phyloP scores from a whole-genome alignment of 2,888 invertebrate species.

The Stenchaetothrips biformis region DNA sequence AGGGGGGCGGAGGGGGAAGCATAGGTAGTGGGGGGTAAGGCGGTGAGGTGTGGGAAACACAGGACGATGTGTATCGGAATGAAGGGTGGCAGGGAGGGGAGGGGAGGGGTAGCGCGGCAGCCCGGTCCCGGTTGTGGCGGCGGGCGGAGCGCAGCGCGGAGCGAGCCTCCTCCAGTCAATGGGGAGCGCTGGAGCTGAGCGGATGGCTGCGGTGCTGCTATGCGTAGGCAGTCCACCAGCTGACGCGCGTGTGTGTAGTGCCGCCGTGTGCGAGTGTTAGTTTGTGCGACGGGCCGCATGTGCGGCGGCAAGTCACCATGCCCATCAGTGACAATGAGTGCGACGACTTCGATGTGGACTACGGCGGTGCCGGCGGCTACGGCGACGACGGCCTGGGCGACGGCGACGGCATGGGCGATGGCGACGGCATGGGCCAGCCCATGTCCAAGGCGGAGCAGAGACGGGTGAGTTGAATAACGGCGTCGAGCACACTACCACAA shows the following conservation, averaged over 20 bases:
- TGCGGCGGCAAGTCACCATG: not conserved
- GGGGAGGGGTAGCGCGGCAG: not conserved
- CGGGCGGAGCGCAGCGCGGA: too few relatives aligned
- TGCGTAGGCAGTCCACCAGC: not conserved
- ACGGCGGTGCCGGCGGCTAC: not conserved
- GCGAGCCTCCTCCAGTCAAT: not conserved
- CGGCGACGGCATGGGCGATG: not conserved
- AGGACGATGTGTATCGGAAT: conserved; percentile 17
- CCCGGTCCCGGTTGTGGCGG: not conserved
- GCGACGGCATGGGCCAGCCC: not conserved
- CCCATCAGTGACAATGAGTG: conserved; percentile 12
- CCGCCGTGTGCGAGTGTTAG: not conserved
- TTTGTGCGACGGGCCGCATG: not conserved
- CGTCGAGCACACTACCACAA: too few relatives aligned
- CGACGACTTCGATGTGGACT: conserved; percentile 6
- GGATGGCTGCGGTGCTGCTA: not conserved
- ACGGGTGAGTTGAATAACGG: not conserved
- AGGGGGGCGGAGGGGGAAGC: conserved; percentile 19
- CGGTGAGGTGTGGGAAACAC: conserved; percentile 10
- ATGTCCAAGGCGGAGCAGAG: conserved; percentile 22
- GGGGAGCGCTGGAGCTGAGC: conserved; percentile 6
- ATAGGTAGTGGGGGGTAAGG: conserved; percentile 6
- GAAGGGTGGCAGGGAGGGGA: conserved; percentile 2
- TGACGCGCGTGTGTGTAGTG: not conserved
- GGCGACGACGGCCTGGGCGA: not conserved